Conservation (phyloP, 2,797 vertebrate species). For the Neopelma chrysocephalum region DNA sequence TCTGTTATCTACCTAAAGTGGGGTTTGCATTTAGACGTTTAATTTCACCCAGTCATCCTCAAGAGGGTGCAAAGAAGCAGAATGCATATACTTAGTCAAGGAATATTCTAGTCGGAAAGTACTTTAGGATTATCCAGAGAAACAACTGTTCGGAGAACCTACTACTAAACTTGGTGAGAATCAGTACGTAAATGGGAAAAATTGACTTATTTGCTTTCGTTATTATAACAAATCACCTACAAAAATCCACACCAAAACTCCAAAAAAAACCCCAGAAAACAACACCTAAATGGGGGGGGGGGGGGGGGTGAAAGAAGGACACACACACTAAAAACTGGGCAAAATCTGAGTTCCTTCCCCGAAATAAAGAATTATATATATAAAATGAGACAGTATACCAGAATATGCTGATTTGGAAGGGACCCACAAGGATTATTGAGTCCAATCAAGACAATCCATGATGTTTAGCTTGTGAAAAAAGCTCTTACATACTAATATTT, state of each 20-base stretch:
- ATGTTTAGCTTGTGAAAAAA: neutral
- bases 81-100: neutral
- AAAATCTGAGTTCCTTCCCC: neutral
- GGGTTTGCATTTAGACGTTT: neutral
- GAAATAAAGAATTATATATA: neutral
- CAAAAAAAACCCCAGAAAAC: neutral
- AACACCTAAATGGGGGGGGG: accelerated
- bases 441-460: neutral
- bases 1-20: neutral
- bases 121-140: neutral
- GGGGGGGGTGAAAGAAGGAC: accelerated
- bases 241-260: accelerated
- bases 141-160: neutral
- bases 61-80: neutral
- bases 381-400: neutral
- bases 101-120: neutral
- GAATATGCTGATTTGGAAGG: neutral
- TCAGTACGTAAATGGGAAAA: neutral
- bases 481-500: neutral
- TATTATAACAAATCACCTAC: neutral
- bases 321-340: neutral
- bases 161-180: neutral
- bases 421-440: neutral
- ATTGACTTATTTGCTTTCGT: neutral
- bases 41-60: neutral